Evolutionary conservation across 2,113 vertebrate genomes (phyloP).

Genomic region (Hystrix cristata): DNA sequence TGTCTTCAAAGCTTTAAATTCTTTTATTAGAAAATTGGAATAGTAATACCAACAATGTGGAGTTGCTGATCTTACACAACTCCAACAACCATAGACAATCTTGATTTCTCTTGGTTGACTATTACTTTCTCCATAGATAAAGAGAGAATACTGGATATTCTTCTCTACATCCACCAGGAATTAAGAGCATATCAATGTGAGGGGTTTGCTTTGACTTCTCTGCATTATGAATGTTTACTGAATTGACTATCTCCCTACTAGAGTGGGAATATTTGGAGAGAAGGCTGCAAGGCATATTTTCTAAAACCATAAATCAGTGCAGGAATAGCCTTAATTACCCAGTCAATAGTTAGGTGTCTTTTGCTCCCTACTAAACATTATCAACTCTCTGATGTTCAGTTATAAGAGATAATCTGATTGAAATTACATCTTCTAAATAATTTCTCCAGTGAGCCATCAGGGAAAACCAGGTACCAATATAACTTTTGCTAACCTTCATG

Average conservation of each 20-base stretch:
- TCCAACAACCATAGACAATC: background rate
- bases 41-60: background rate
- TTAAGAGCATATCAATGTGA: background rate
- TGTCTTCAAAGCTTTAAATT: background rate
- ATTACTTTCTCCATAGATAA: background rate
- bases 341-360: background rate
- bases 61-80: background rate
- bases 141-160: no score
- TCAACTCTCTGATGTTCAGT: background rate
- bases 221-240: background rate
- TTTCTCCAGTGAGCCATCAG: constrained; percentile 23
- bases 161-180: background rate
- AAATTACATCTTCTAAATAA: constrained; percentile 43
- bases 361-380: background rate
- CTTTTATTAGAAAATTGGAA: constrained; percentile 17
- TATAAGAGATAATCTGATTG: constrained; percentile 13
- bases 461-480: constrained; percentile 21
- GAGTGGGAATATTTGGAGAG: background rate
- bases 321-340: constrained; percentile 7
- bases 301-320: constrained; percentile 8
- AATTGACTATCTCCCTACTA: background rate
- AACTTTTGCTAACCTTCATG: background rate
- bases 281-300: background rate
- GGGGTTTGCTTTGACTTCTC: background rate
- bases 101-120: background rate